Base-by-base conservation (phyloP, 2,113 vertebrate species). In the Phrynosoma platyrhinos region DNA sequence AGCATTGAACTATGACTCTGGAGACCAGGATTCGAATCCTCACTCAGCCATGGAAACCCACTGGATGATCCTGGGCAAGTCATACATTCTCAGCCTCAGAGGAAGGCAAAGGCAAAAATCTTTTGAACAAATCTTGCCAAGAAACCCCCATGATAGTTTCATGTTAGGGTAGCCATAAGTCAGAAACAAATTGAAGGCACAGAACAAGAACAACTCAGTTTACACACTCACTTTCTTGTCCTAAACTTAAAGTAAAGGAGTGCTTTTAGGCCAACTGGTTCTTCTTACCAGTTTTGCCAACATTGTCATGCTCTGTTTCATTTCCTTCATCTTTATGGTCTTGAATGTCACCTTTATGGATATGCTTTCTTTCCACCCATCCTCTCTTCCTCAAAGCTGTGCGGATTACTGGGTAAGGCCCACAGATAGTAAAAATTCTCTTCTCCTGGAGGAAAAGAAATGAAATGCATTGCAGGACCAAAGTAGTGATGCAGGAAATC, bases 311-410 rank as follows among this genome's bases (percentile, higher is more conserved):
- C 20, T 82, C 77, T 0, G 47, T 30, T 58, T 69, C 90, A 20
- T 68, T 75, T 1, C 58, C 62, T 9, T 32, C 64, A 47, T 68
- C 71, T 64, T 86, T 80, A 82, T 71, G 71, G 58, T 85, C 58
- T 27, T 55, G 75, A 68, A 72, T 64, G 27, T 69, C 66, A 36
- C 25, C 40, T 84, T n/a, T 76, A 62, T n/a, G 9, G n/a, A 42
- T 86, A 76, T 91, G 74, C n/a, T 82, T 95, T 90, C 91, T 95
- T 69, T 97, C 95, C 75, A 94, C 95, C 94, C 93, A 96, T 85
- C 96, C 95, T 83, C 93, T 95, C 80, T 86, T 94, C 2, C 90
- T 90, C 82, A 95, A 90, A 42, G 71, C 5, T 1, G 84, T 53
- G 13, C 93, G 93, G 87, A 95, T 87, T 81, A 95, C 88, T 0